These are phyloP conservation scores for Microchrysa polita DNA, from an alignment of 2,888 invertebrate species.

Conservation along the genomic window DNA sequence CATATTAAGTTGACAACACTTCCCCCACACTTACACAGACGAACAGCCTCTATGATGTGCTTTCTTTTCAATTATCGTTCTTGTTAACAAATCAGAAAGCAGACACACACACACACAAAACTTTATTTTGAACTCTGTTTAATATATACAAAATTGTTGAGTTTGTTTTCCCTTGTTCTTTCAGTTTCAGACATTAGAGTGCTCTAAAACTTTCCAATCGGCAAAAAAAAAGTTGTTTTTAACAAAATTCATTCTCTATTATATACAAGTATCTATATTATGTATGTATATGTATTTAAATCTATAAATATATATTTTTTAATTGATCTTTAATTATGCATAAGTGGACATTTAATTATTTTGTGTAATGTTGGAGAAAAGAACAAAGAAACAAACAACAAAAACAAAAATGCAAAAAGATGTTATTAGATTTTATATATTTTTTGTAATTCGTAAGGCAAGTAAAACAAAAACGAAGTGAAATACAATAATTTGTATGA, in stretches of 20 bases:
- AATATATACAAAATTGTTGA: constrained; percentile 29
- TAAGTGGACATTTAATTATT: constrained; percentile 22
- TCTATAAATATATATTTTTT: no score
- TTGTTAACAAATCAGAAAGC: no score
- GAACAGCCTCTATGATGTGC: no score
- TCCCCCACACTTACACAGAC: neutral
- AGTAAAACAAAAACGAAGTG: constrained; percentile 19
- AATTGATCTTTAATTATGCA: no score
- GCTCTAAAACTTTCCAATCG: constrained; percentile 38
- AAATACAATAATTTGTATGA: constrained; percentile 38
- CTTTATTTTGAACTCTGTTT: neutral
- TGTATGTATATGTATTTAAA: neutral
- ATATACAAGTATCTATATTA: neutral
- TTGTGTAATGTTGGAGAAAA: constrained; percentile 36
- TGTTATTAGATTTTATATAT: constrained; percentile 45
- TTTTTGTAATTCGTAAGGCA: constrained; percentile 42
- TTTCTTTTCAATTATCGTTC: no score
- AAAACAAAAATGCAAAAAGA: constrained; percentile 20
- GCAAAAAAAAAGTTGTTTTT: constrained; percentile 14
- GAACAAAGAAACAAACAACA: no score
- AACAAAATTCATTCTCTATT: neutral
- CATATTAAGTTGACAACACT: no score
- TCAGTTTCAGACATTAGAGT: constrained; percentile 43
- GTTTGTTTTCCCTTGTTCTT: constrained; percentile 33
- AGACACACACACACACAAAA: constrained; percentile 2